A percentile compares a stretch with the other conserved stretches of the same genome.
Conservation (phyloP, 2,888 invertebrate genomes). For the Amblyteles armatorius region DNA sequence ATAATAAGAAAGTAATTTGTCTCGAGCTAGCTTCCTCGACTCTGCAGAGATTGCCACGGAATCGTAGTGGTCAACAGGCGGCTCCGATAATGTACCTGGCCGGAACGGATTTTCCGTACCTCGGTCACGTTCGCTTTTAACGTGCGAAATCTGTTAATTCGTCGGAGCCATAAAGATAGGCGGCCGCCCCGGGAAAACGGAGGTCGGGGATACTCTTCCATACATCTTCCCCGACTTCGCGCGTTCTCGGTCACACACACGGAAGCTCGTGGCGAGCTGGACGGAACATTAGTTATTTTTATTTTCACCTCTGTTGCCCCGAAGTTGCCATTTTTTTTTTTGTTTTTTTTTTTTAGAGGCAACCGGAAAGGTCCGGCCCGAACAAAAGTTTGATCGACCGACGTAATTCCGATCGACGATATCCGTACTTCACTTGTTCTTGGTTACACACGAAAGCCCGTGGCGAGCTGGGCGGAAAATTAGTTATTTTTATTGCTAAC, state of each 20-base stretch:
- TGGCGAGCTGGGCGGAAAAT: background rate
- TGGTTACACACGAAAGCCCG: too few relatives aligned
- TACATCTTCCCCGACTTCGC: constrained; percentile 57
- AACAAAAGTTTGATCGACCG: background rate
- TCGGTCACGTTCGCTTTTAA: constrained; percentile 66
- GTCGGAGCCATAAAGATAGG: constrained; percentile 63
- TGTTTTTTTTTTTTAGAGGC: too few relatives aligned
- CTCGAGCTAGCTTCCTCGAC: background rate
- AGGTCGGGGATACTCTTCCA: constrained; percentile 46
- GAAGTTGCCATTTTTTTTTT: background rate
- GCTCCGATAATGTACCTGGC: constrained; percentile 34
- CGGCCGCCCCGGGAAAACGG: constrained; percentile 40
- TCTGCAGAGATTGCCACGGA: constrained; percentile 5
- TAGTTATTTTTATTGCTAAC: constrained; percentile 2
- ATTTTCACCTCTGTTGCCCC: background rate
- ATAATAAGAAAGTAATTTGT: constrained; percentile 23
- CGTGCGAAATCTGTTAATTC: constrained; percentile 68
- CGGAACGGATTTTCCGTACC: constrained; percentile 42
- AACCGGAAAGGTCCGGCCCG: background rate
- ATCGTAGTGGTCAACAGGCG: constrained; percentile 35
- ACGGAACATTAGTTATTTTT: constrained; percentile 18
- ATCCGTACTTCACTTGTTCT: too few relatives aligned
- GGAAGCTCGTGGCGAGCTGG: background rate
- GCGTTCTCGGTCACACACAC: constrained; percentile 44
- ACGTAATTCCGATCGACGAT: too few relatives aligned